Percentiles rank a stretch among this genome's conserved stretches.
These are phyloP conservation scores for Catostylus mosaicus DNA, from an alignment of 30 jellyfish, hydroid and myxozoan species.

Conservation along the genomic window DNA sequence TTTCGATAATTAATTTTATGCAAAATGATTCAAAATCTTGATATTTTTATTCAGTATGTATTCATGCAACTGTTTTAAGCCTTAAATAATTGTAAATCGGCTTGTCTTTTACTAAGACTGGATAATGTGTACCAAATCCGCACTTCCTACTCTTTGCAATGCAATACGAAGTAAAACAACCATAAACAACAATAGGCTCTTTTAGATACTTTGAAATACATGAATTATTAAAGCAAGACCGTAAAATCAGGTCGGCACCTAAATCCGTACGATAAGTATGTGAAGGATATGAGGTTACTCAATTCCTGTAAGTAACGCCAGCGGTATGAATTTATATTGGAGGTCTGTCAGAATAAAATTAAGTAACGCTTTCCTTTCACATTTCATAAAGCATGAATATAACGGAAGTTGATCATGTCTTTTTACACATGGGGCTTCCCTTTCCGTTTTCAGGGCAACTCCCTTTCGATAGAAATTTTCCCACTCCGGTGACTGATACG, in stretches of 20 bases:
- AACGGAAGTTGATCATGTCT: slow-evolving; percentile 10
- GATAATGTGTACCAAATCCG: slow-evolving; percentile 57
- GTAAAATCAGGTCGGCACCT: background rate
- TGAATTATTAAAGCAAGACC: background rate
- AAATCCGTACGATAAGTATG: background rate
- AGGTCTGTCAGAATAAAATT: background rate
- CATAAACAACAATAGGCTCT: slow-evolving; percentile 21
- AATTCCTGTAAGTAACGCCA: background rate
- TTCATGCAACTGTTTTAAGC: slow-evolving; percentile 6
- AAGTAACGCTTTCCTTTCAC: background rate
- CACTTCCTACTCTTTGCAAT: slow-evolving; percentile 44
- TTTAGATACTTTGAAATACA: slow-evolving; percentile 2
- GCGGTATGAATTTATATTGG: background rate
- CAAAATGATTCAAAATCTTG: background rate
- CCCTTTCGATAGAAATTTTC: too few species aligned
- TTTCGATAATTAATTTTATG: background rate
- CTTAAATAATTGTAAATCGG: slow-evolving; percentile 2
- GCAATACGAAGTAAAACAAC: slow-evolving; percentile 48
- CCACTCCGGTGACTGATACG: too few species aligned
- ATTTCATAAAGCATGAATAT: background rate
- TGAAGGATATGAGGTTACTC: background rate
- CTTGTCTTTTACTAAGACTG: slow-evolving; percentile 42
- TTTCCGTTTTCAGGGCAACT: slow-evolving; percentile 52
- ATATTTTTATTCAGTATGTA: background rate
- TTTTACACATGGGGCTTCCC: slow-evolving; percentile 32